These are phyloP conservation scores for Heptranchias perlo DNA, from an alignment of 2,113 vertebrate genomes.

Conservation along the genomic window DNA sequence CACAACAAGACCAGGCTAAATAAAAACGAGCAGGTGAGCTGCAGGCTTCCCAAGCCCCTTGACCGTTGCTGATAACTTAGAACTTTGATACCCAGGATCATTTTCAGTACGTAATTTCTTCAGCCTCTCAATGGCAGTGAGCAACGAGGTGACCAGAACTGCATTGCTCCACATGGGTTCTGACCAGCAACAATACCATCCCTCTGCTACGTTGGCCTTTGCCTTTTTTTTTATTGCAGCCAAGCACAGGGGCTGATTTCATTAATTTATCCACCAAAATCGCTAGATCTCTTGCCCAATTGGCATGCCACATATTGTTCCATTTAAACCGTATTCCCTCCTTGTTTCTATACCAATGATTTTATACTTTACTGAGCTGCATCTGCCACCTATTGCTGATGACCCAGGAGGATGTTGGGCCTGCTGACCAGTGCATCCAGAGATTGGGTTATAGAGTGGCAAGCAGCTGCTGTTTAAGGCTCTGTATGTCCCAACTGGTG, in stretches of 20 bases:
- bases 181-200: not conserved
- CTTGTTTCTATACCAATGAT: not conserved
- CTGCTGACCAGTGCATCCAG: not conserved
- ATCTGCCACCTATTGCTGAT: not conserved
- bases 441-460: not conserved
- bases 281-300: not conserved
- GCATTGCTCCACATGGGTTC: not conserved
- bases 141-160: not conserved
- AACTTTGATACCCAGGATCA: slow-evolving; percentile 4
- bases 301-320: not conserved
- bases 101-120: no score
- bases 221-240: not conserved
- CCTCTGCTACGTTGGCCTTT: not conserved
- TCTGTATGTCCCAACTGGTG: no score
- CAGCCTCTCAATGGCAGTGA: not conserved
- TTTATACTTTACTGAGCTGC: not conserved
- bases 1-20: slow-evolving; percentile 97
- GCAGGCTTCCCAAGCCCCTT: not conserved
- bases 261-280: no score
- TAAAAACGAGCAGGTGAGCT: slow-evolving; percentile 85
- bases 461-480: not conserved
- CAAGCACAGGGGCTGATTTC: not conserved
- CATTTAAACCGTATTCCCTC: not conserved
- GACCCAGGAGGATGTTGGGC: not conserved
- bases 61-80: not conserved